A percentile compares a stretch with the other conserved stretches of the same genome.
Conservation (phyloP, 2,797 vertebrate genomes). For the Micromesistius poutassou region DNA sequence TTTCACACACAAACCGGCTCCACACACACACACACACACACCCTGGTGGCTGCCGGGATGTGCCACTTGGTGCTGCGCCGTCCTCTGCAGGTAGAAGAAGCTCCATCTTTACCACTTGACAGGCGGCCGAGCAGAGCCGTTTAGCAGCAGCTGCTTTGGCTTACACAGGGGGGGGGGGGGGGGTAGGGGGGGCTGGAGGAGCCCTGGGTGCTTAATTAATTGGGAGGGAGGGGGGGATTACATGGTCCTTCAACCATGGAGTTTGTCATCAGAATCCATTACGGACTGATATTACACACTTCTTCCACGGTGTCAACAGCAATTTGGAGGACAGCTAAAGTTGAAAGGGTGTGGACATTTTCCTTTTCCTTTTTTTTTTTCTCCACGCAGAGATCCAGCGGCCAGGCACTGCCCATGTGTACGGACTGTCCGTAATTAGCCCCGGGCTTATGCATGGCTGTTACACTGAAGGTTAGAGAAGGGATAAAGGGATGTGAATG, state of each 20-base stretch:
- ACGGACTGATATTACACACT: conserved; percentile 91
- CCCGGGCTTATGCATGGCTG: conserved; percentile 23
- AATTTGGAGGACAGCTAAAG: conserved; percentile 82
- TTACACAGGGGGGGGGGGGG: conserved; percentile 23
- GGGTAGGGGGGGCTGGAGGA: conserved; percentile 43
- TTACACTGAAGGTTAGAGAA: neutral
- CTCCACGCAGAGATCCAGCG: too few relatives aligned
- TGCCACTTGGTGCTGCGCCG: conserved; percentile 80
- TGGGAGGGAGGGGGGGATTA: conserved; percentile 84
- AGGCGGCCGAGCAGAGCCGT: conserved; percentile 80
- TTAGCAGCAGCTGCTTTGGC: conserved; percentile 80
- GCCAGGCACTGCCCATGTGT: conserved; percentile 11
- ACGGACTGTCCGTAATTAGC: conserved; percentile 12
- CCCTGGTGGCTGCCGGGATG: conserved; percentile 67
- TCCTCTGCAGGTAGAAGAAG: conserved; percentile 77
- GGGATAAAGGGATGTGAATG: neutral
- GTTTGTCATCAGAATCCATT: conserved; percentile 91
- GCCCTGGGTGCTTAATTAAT: conserved; percentile 87
- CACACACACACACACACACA: conserved; percentile 31
- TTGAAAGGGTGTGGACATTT: conserved; percentile 52
- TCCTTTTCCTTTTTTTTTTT: neutral
- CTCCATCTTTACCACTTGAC: conserved; percentile 89
- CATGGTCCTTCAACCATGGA: conserved; percentile 89
- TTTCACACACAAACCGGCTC: conserved; percentile 31
- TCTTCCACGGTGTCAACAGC: conserved; percentile 89